Evolutionary conservation across 2,113 vertebrate genomes (phyloP).

Genomic region (Rhipidura dahli): DNA sequence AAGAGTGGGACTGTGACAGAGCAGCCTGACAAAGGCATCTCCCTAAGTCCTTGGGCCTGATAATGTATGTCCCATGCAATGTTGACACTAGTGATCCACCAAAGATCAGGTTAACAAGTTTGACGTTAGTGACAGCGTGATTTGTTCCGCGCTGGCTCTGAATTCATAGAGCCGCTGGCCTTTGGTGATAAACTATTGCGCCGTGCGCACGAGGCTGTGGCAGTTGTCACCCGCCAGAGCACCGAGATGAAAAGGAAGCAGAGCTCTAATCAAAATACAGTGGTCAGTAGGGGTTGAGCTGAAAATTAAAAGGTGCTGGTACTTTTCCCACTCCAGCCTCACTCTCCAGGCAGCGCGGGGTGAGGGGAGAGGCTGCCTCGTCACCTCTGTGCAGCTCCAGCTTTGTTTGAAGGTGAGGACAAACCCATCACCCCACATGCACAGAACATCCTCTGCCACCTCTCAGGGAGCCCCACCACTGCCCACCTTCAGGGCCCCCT

Average conservation of each 20-base stretch:
- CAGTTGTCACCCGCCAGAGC: slow-evolving; percentile 30
- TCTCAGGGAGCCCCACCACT: neutral
- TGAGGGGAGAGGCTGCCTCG: neutral
- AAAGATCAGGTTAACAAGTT: slow-evolving; percentile 68
- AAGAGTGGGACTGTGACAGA: slow-evolving; percentile 64
- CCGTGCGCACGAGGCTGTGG: neutral
- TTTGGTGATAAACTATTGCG: slow-evolving; percentile 68
- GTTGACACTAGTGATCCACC: slow-evolving; percentile 74
- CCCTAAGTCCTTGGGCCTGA: slow-evolving; percentile 78
- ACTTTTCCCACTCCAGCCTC: neutral
- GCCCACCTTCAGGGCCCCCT: neutral
- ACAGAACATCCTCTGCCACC: neutral
- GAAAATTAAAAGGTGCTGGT: slow-evolving; percentile 40
- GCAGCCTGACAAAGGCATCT: slow-evolving; percentile 76
- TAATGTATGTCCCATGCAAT: slow-evolving; percentile 77
- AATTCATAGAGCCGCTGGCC: slow-evolving; percentile 56
- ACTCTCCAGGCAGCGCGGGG: neutral
- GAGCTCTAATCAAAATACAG: slow-evolving; percentile 61
- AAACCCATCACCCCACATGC: fast-evolving
- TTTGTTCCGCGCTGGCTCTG: slow-evolving; percentile 60
- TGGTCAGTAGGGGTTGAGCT: slow-evolving; percentile 38
- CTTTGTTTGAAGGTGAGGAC: neutral
- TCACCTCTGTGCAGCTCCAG: fast-evolving
- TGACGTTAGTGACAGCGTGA: slow-evolving; percentile 75
- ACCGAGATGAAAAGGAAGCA: slow-evolving; percentile 48